Conservation (phyloP, 2,797 vertebrate genomes). For the Numenius phaeopus region DNA sequence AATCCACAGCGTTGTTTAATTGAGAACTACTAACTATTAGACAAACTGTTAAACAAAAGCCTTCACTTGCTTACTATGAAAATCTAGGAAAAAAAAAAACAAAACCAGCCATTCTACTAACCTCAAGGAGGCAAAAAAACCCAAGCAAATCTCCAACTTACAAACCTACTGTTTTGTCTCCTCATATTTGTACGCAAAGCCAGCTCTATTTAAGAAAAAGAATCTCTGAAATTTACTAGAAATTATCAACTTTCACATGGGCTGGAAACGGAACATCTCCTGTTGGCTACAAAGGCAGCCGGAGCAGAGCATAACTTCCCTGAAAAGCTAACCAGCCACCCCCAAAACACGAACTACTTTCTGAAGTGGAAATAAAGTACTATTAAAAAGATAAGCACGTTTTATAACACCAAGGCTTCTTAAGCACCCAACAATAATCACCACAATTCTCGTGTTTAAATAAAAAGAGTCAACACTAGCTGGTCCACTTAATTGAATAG, state of each 20-base stretch:
- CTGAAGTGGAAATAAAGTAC: background rate
- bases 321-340: background rate
- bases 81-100: background rate
- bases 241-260: background rate
- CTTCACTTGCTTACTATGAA: background rate
- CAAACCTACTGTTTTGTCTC: background rate
- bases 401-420: background rate
- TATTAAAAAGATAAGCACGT: background rate
- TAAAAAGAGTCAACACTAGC: background rate
- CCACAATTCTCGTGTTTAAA: background rate
- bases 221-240: background rate
- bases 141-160: background rate
- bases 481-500: background rate
- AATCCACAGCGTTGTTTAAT: background rate
- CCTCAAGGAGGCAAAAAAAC: background rate
- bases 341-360: background rate
- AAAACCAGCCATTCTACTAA: background rate
- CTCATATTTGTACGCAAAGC: background rate
- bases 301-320: rapidly evolving
- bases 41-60: background rate
- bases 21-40: background rate
- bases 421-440: background rate
- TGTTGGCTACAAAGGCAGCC: rapidly evolving
- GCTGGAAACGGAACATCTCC: background rate
- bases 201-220: background rate